Percentiles rank a stretch among this genome's conserved stretches.
Evolutionary conservation across 2,113 vertebrate genomes (phyloP).

Genomic region (Podarcis muralis): DNA sequence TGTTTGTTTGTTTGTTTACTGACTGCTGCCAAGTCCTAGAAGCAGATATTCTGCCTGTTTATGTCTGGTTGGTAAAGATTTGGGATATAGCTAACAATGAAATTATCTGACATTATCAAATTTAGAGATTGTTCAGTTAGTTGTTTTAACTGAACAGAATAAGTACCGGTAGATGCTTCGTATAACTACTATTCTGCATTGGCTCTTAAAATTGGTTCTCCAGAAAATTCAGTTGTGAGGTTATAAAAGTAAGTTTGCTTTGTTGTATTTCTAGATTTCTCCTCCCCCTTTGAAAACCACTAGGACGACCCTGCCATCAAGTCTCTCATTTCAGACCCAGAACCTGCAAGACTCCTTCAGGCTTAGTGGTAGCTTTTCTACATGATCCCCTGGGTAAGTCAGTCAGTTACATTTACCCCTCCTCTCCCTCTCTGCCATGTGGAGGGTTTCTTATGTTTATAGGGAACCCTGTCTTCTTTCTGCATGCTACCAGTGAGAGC

Average conservation of each 20-base stretch:
- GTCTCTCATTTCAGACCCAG: not conserved
- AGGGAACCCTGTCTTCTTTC: too few species aligned
- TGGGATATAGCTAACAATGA: not conserved
- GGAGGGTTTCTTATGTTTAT: too few species aligned
- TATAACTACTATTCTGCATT: not conserved
- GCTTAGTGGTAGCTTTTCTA: not conserved
- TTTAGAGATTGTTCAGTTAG: not conserved
- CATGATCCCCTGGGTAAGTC: not conserved
- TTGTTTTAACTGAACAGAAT: not conserved
- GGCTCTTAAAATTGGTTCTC: not conserved
- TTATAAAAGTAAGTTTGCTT: not conserved
- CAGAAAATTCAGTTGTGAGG: not conserved
- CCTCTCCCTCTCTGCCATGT: too few species aligned
- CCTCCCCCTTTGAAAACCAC: not conserved
- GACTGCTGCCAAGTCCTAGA: not conserved
- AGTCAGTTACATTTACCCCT: too few species aligned
- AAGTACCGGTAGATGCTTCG: not conserved
- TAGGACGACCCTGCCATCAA: not conserved
- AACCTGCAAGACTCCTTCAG: accelerated
- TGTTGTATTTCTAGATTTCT: not conserved
- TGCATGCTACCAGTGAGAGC: too few species aligned
- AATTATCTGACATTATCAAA: not conserved
- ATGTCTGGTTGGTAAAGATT: not conserved
- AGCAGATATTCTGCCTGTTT: not conserved
- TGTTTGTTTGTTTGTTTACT: not conserved